Conservation (phyloP, 2,888 invertebrate genomes). For the Schizaphis graminum region DNA sequence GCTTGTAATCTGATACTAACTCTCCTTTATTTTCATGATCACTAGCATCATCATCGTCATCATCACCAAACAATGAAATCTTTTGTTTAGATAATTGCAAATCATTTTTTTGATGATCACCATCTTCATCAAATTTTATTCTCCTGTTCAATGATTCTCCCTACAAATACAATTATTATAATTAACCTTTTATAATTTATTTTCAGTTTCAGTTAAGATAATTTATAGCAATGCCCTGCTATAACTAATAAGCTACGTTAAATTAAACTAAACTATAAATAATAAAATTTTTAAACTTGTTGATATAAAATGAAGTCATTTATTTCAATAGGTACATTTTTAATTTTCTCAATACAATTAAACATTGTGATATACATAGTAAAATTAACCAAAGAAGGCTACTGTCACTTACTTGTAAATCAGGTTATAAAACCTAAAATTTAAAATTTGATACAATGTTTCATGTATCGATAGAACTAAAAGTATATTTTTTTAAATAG, state of each 20-base stretch:
- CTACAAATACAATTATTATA: conserved; percentile 38
- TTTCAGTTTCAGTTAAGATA: background rate
- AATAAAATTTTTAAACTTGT: background rate
- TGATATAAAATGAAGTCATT: background rate
- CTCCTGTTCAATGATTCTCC: conserved; percentile 54
- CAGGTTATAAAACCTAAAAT: background rate
- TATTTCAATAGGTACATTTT: background rate
- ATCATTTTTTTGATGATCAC: conserved; percentile 7
- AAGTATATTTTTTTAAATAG: too few species aligned
- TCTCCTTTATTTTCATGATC: conserved; percentile 34
- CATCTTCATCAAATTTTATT: conserved; percentile 60
- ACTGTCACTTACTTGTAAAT: background rate
- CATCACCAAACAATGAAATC: conserved; percentile 58
- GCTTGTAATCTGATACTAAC: conserved; percentile 54
- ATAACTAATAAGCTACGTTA: background rate
- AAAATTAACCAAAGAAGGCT: background rate
- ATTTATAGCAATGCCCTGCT: background rate
- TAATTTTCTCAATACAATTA: background rate
- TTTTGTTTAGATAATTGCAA: conserved; percentile 40
- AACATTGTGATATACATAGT: background rate
- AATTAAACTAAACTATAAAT: background rate
- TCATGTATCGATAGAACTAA: background rate
- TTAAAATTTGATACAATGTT: background rate
- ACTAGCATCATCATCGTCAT: conserved; percentile 23
- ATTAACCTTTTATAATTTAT: background rate